phyloP scores from a whole-genome alignment of 2,797 vertebrate species.

The Brachyalestes nurse region DNA sequence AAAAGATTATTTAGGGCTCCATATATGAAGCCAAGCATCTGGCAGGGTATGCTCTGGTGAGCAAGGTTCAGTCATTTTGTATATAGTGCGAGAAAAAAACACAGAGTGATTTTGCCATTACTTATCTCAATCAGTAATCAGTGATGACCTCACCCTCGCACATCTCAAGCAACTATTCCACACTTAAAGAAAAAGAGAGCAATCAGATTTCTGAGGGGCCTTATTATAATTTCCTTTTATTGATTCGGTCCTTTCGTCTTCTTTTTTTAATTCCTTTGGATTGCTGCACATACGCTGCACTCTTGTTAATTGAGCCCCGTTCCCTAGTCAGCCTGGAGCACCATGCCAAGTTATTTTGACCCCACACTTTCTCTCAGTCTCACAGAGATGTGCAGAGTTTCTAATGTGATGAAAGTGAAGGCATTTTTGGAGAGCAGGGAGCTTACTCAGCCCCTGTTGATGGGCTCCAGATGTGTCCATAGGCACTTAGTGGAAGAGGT shows the following conservation, averaged over 20 bases:
- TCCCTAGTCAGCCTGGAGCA: slow-evolving; percentile 18
- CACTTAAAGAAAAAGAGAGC: slow-evolving; percentile 39
- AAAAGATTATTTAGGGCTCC: no score
- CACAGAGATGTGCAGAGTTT: slow-evolving; percentile 18
- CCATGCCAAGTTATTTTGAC: slow-evolving; percentile 63
- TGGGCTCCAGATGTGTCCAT: neutral
- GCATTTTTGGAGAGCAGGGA: slow-evolving; percentile 27
- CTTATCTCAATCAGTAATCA: slow-evolving; percentile 60
- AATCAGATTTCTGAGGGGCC: slow-evolving; percentile 39
- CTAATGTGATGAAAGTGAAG: slow-evolving; percentile 34
- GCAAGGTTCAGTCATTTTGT: neutral
- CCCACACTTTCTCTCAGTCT: slow-evolving; percentile 40
- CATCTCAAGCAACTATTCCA: neutral
- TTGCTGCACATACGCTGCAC: slow-evolving; percentile 47
- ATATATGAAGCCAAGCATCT: no score
- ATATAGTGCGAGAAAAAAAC: neutral
- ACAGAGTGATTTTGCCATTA: slow-evolving; percentile 51
- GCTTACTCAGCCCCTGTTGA: slow-evolving; percentile 30
- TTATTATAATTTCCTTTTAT: slow-evolving; percentile 57
- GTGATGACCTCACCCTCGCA: slow-evolving; percentile 50
- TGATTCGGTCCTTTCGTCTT: slow-evolving; percentile 54
- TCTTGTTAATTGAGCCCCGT: slow-evolving; percentile 53
- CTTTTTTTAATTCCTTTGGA: slow-evolving; percentile 46
- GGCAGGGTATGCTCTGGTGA: neutral
- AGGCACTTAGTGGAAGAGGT: neutral